A percentile compares a stretch with the other conserved stretches of the same genome.
These are phyloP conservation scores for Lycaena phlaeas DNA, from an alignment of 2,888 invertebrate species.

Conservation along the genomic window DNA sequence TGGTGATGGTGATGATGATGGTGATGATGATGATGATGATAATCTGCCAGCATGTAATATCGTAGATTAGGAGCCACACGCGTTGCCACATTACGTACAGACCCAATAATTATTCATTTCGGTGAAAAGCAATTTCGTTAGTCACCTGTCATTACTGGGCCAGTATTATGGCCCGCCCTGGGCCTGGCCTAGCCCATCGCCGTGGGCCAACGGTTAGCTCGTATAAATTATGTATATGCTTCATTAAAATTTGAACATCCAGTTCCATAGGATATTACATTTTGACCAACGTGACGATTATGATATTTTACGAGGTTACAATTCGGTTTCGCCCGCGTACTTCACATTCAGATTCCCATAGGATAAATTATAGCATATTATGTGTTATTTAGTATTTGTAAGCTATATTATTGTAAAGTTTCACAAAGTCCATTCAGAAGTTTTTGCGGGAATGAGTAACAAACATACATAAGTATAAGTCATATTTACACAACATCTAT, in stretches of 20 bases:
- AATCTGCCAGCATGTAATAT: too few species aligned
- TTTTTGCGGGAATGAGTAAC: too few species aligned
- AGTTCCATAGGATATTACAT: not conserved
- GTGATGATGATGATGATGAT: too few species aligned
- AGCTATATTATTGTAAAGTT: too few species aligned
- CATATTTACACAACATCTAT: too few species aligned
- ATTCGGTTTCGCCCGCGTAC: too few species aligned
- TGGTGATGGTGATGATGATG: too few species aligned
- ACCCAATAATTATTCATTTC: slow-evolving; percentile 1
- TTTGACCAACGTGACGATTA: not conserved
- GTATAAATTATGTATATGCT: slow-evolving; percentile 9
- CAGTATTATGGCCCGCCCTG: slow-evolving; percentile 10
- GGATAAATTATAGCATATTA: too few species aligned
- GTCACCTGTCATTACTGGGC: slow-evolving; percentile 4
- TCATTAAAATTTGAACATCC: not conserved
- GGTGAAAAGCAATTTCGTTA: not conserved
- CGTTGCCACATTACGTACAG: not conserved
- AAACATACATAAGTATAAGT: too few species aligned
- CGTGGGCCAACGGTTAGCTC: not conserved
- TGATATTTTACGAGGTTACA: not conserved
- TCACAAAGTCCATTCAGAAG: too few species aligned
- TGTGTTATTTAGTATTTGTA: too few species aligned
- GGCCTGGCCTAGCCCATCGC: slow-evolving; percentile 11
- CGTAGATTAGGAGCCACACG: not conserved
- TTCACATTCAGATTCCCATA: too few species aligned